These are phyloP conservation scores for Eugnorisma glareosa DNA, from an alignment of 2,888 invertebrate species.

Conservation along the genomic window DNA sequence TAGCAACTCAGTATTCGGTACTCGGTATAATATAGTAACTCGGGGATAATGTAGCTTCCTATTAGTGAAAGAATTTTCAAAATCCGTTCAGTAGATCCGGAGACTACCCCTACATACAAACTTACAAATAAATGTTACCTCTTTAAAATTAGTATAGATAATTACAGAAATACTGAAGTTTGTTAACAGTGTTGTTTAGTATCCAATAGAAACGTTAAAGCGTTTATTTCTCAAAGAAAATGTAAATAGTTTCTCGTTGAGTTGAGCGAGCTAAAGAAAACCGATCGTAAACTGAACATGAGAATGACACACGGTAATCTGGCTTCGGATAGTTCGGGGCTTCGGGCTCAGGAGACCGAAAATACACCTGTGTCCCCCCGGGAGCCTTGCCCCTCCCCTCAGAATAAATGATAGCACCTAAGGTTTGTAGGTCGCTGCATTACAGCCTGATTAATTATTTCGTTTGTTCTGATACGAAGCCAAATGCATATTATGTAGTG, in stretches of 20 bases:
- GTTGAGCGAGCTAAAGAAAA: conserved; percentile 45
- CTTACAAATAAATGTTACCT: no score
- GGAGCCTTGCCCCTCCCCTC: conserved; percentile 44
- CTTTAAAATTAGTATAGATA: no score
- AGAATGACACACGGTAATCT: conserved; percentile 64
- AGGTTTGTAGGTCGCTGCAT: conserved; percentile 74
- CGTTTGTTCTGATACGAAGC: conserved; percentile 71
- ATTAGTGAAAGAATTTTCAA: no score
- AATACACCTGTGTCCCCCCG: conserved; percentile 74
- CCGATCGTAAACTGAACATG: conserved; percentile 63
- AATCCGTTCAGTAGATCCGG: no score
- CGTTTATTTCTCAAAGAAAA: conserved; percentile 45
- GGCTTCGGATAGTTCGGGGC: conserved; percentile 49
- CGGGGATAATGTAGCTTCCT: no score
- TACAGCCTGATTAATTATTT: conserved; percentile 71
- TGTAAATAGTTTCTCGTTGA: conserved; percentile 53
- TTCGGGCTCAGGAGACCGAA: conserved; percentile 71
- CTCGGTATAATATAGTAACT: no score
- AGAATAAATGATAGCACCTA: conserved; percentile 69
- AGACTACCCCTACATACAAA: no score
- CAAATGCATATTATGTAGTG: conserved; percentile 47
- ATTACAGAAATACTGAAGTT: conserved; percentile 9
- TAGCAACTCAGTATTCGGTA: no score
- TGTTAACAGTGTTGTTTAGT: conserved; percentile 23
- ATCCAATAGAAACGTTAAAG: conserved; percentile 24